Evolutionary conservation across 2,888 invertebrate species (phyloP).

Genomic region (Pheosia tremula): DNA sequence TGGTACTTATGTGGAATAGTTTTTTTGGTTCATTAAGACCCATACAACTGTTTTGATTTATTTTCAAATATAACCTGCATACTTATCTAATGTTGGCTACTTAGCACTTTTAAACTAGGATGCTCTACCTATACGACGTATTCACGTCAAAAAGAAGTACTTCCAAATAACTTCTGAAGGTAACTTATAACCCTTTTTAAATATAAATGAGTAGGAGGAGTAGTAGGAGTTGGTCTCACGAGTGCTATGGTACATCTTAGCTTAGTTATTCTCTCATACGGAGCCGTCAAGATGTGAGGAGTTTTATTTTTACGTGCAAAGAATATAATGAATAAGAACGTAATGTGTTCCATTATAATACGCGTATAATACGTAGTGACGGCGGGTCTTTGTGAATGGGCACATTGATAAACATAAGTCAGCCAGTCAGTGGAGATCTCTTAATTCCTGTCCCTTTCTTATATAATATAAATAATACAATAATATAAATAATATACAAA

Average conservation of each 20-base stretch:
- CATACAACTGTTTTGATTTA: not conserved
- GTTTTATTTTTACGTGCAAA: conserved; percentile 77
- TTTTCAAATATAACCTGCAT: not conserved
- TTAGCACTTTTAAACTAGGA: not conserved
- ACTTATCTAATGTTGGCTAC: not conserved
- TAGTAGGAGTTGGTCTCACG: conserved; percentile 58
- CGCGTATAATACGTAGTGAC: conserved; percentile 49
- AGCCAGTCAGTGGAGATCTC: conserved; percentile 25
- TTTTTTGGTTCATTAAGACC: too few species aligned
- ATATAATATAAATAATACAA: too few species aligned
- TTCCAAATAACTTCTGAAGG: conserved; percentile 71
- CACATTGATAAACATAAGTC: conserved; percentile 61
- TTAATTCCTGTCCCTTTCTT: conserved; percentile 7
- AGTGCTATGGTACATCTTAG: conserved; percentile 65
- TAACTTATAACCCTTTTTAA: conserved; percentile 65
- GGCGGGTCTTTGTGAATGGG: conserved; percentile 42
- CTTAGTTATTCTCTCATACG: conserved; percentile 66
- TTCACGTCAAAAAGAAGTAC: conserved; percentile 50
- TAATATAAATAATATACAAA: not conserved
- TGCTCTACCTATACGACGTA: not conserved
- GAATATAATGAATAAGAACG: conserved; percentile 69
- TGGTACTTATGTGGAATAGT: too few species aligned
- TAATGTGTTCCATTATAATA: conserved; percentile 59
- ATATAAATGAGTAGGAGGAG: conserved; percentile 78
- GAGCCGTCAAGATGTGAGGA: conserved; percentile 68